Conservation (phyloP, 2,888 invertebrate genomes). For the Phortica okadai region DNA sequence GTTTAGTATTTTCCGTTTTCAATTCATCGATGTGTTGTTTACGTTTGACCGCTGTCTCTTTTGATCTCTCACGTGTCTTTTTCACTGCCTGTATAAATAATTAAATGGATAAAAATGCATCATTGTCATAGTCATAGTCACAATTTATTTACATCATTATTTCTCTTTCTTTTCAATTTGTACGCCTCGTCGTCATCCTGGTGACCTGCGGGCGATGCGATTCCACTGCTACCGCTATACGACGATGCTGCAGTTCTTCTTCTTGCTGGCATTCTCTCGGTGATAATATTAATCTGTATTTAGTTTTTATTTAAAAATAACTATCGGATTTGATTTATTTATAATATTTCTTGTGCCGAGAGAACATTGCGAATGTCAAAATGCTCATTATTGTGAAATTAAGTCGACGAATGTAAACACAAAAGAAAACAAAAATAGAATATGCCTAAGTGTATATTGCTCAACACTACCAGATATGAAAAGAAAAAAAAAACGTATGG, state of each 20-base stretch:
- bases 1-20: constrained; percentile 61
- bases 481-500: neutral
- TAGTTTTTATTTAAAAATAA: constrained; percentile 45
- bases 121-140: neutral
- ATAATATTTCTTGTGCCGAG: neutral
- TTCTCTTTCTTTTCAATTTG: constrained; percentile 73
- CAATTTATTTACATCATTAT: constrained; percentile 70
- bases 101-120: constrained; percentile 27
- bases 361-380: neutral
- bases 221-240: constrained; percentile 29
- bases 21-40: constrained; percentile 70
- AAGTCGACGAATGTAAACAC: constrained; percentile 52
- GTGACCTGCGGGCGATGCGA: constrained; percentile 58
- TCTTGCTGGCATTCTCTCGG: constrained; percentile 73
- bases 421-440: constrained; percentile 59
- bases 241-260: constrained; percentile 64
- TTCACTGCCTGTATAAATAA: constrained; percentile 71
- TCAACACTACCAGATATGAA: neutral
- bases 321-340: neutral
- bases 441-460: neutral
- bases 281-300: constrained; percentile 71
- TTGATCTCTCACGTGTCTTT: constrained; percentile 73
- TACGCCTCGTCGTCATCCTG: constrained; percentile 67
- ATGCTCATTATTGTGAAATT: constrained; percentile 58
- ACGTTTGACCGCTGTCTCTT: constrained; percentile 71